Evolutionary conservation across 2,797 vertebrate species (phyloP).

Genomic region (Sebastes steindachneri): DNA sequence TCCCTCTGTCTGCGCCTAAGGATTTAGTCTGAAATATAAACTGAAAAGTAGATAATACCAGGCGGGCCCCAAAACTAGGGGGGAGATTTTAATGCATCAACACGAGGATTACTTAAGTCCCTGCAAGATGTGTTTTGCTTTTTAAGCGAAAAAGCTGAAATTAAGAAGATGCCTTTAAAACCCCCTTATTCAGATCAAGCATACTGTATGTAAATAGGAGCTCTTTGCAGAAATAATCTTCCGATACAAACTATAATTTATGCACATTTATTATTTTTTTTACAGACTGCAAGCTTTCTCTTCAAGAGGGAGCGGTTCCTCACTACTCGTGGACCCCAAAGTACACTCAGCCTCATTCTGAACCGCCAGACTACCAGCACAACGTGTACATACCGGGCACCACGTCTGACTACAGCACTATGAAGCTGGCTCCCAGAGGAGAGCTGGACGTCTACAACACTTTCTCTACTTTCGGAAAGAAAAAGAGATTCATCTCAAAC

Average conservation of each 20-base stretch:
- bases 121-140: constrained; percentile 35
- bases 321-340: constrained; percentile 86
- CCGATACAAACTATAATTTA: constrained; percentile 42
- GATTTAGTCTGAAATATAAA: constrained; percentile 54
- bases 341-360: constrained; percentile 79
- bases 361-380: constrained; percentile 88
- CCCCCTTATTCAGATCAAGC: constrained; percentile 45
- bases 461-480: constrained; percentile 94
- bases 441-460: constrained; percentile 88
- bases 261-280: constrained; percentile 46
- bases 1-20: constrained; percentile 13
- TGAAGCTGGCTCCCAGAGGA: constrained; percentile 80
- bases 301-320: constrained; percentile 69
- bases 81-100: constrained; percentile 46
- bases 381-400: constrained; percentile 92
- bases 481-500: constrained; percentile 85
- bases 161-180: constrained; percentile 40
- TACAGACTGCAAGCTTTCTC: constrained; percentile 86
- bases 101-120: constrained; percentile 54
- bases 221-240: constrained; percentile 49
- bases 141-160: constrained; percentile 19
- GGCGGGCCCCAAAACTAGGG: constrained; percentile 20
- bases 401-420: constrained; percentile 81
- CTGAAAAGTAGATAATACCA: constrained; percentile 50
- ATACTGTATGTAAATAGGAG: constrained; percentile 50